These are phyloP conservation scores for Lottia gigantea DNA, from an alignment of 2,888 invertebrate species.

Conservation along the genomic window DNA sequence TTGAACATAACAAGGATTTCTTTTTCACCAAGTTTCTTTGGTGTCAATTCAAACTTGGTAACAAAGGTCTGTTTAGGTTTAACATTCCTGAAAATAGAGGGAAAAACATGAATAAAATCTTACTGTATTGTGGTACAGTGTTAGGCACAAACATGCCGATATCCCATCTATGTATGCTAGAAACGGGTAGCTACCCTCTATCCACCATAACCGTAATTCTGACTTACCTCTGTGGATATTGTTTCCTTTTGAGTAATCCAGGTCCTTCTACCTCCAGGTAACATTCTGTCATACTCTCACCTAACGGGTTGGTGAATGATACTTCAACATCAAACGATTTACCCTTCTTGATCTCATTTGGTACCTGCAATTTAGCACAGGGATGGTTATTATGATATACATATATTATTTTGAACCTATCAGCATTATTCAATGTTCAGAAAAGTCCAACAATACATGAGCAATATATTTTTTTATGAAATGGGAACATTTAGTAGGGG, in stretches of 20 bases:
- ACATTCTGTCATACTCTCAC: slow-evolving; percentile 75
- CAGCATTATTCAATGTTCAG: too few relatives aligned
- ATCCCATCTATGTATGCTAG: too few relatives aligned
- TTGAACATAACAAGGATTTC: slow-evolving; percentile 87
- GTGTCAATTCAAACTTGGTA: slow-evolving; percentile 80
- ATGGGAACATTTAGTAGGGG: too few relatives aligned
- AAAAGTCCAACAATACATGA: too few relatives aligned
- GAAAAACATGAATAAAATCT: too few relatives aligned
- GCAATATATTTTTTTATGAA: too few relatives aligned
- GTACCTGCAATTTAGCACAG: slow-evolving; percentile 71
- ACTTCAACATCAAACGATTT: slow-evolving; percentile 71
- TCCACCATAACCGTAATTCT: background rate
- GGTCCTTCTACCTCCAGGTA: slow-evolving; percentile 78
- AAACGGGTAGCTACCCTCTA: too few relatives aligned
- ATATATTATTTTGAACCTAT: too few relatives aligned
- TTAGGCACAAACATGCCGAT: too few relatives aligned
- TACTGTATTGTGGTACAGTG: too few relatives aligned
- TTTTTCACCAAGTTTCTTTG: slow-evolving; percentile 81
- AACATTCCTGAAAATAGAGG: slow-evolving; percentile 69
- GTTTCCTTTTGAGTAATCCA: slow-evolving; percentile 66
- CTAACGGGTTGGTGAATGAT: slow-evolving; percentile 75
- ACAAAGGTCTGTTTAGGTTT: slow-evolving; percentile 77
- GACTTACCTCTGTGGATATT: slow-evolving; percentile 36
- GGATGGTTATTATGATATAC: background rate
- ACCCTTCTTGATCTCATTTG: slow-evolving; percentile 74